Evolutionary conservation across 2,113 vertebrate genomes (phyloP).

Genomic region (Otolemur garnettii): DNA sequence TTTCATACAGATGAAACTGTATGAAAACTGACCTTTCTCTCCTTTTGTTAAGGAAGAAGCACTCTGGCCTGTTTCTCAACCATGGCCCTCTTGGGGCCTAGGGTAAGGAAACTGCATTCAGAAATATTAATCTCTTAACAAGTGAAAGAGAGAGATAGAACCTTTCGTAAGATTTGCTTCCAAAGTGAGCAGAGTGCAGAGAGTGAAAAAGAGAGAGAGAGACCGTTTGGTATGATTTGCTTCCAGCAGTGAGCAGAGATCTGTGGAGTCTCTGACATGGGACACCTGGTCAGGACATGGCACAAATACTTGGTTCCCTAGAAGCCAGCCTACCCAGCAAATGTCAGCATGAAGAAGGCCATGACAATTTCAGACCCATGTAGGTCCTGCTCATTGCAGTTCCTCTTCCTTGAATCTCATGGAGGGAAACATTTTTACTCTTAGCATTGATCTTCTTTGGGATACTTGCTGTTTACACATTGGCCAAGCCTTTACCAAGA

Average conservation of each 20-base stretch:
- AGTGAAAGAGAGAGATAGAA: not conserved
- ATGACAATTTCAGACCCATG: not conserved
- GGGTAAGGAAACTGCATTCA: not conserved
- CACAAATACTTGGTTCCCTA: no score
- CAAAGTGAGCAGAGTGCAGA: no score
- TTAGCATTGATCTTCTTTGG: accelerated
- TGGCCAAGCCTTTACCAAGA: not conserved
- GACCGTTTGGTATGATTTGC: no score
- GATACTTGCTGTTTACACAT: accelerated
- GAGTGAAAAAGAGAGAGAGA: no score
- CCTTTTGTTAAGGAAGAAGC: not conserved
- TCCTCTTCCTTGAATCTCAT: not conserved
- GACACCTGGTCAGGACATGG: accelerated
- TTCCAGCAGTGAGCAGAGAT: no score
- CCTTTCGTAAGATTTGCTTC: no score
- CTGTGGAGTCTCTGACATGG: not conserved
- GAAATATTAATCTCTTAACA: accelerated
- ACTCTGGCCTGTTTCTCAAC: not conserved
- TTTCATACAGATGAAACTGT: not conserved
- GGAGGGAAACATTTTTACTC: not conserved
- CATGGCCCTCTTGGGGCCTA: not conserved
- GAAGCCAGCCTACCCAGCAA: not conserved
- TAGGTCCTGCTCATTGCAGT: accelerated
- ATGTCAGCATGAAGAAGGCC: accelerated
- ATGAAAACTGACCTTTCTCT: no score